Conservation (phyloP, 2,113 vertebrate genomes). For the Phyllostomus hastatus region DNA sequence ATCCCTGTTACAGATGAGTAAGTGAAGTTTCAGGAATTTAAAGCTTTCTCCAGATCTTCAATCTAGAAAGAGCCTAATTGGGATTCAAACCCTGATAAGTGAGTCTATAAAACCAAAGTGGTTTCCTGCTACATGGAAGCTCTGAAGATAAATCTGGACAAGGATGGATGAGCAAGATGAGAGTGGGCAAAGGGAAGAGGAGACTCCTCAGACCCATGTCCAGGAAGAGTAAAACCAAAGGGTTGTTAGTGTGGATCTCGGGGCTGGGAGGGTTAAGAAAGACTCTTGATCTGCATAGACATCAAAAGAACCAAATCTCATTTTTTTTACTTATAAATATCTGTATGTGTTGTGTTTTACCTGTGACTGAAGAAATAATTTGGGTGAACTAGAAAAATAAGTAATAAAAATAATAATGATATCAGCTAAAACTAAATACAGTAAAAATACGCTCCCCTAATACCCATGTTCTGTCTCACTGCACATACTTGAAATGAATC, state of each 20-base stretch:
- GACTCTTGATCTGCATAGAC: background rate
- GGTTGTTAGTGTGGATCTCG: background rate
- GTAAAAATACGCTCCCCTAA: background rate
- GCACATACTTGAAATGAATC: background rate
- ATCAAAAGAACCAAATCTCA: background rate
- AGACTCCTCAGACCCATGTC: fast-evolving
- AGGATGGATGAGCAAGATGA: background rate
- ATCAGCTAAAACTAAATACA: background rate
- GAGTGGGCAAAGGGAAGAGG: background rate
- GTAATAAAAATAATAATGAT: background rate
- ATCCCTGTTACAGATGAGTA: background rate
- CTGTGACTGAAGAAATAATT: background rate
- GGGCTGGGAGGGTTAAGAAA: background rate
- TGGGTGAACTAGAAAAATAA: background rate
- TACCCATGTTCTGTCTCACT: background rate
- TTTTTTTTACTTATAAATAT: background rate
- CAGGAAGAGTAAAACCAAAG: background rate
- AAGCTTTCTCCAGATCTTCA: background rate
- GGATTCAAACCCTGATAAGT: background rate
- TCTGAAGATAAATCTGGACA: background rate
- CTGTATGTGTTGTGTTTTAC: background rate
- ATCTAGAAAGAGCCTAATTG: background rate
- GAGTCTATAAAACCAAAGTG: background rate
- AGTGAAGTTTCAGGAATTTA: background rate
- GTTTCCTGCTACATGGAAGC: background rate